A percentile compares a stretch with the other conserved stretches of the same genome.
Conservation (phyloP, 92 coral and sea anemone genomes). For the Zoanthus solanderi region DNA sequence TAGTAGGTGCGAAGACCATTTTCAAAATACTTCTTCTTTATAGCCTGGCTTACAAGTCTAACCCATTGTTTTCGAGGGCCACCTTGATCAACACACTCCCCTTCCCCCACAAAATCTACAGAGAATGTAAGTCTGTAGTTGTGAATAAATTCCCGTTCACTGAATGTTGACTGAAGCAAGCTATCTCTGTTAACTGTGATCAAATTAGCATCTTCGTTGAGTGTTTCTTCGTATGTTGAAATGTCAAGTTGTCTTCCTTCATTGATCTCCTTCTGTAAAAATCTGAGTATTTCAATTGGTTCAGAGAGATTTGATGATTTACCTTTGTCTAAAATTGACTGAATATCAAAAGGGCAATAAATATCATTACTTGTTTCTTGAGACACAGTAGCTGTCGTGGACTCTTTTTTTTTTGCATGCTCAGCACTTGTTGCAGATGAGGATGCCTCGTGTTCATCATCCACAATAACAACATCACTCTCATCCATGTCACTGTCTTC, state of each 20-base stretch:
- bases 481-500: too few relatives aligned
- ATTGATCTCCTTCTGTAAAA: neutral
- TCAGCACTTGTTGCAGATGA: too few relatives aligned
- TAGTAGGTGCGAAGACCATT: neutral
- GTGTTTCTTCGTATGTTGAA: conserved; percentile 49
- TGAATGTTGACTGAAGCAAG: conserved; percentile 67
- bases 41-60: neutral
- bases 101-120: conserved; percentile 72
- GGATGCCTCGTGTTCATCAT: too few relatives aligned
- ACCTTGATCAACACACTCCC: conserved; percentile 68
- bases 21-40: neutral
- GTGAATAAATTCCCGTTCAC: conserved; percentile 63
- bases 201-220: conserved; percentile 59
- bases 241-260: conserved; percentile 60
- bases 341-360: neutral
- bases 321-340: neutral
- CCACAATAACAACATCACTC: too few relatives aligned
- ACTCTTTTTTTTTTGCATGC: too few relatives aligned
- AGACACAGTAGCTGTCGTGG: too few relatives aligned
- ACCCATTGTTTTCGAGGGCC: conserved; percentile 61
- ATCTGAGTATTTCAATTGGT: neutral
- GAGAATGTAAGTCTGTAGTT: conserved; percentile 58
- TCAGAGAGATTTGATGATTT: neutral
- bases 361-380: too few relatives aligned
- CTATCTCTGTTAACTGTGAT: conserved; percentile 65